Percentiles rank a stretch among this genome's conserved stretches.
Evolutionary conservation across 2,888 invertebrate genomes (phyloP).

Genomic region (Bibio marci): DNA sequence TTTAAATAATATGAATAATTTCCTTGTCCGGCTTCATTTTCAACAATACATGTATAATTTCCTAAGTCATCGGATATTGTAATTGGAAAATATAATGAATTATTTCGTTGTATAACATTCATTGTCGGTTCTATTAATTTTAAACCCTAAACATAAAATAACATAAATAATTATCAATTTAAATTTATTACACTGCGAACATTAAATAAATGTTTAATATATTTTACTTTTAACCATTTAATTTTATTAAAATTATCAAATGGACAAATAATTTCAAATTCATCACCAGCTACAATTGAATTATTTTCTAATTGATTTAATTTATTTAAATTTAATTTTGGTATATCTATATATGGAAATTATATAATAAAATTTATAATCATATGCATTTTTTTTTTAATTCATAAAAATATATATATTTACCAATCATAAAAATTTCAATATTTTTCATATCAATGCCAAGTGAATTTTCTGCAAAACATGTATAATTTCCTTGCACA

Average conservation of each 20-base stretch:
- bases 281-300: constrained; percentile 12
- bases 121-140: neutral
- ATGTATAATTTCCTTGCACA: constrained; percentile 37
- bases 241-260: constrained; percentile 10
- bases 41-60: constrained; percentile 39
- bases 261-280: constrained; percentile 17
- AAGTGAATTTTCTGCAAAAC: constrained; percentile 35
- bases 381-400: neutral
- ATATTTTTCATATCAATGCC: constrained; percentile 26
- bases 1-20: constrained; percentile 33
- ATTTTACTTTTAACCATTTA: constrained; percentile 10
- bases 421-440: constrained; percentile 17
- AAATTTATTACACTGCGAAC: too few relatives aligned
- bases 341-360: constrained; percentile 9
- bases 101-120: too few relatives aligned
- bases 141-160: neutral
- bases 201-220: too few relatives aligned
- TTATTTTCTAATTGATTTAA: constrained; percentile 7
- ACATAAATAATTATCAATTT: too few relatives aligned
- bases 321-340: constrained; percentile 1
- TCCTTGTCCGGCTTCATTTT: constrained; percentile 38
- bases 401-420: too few relatives aligned
- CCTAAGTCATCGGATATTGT: constrained; percentile 13
- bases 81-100: neutral
- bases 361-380: constrained; percentile 9